Evolutionary conservation across 2,888 invertebrate genomes (phyloP), one percentile per base, ranked within the genome.

Genomic region (Abscondita cerata): DNA sequence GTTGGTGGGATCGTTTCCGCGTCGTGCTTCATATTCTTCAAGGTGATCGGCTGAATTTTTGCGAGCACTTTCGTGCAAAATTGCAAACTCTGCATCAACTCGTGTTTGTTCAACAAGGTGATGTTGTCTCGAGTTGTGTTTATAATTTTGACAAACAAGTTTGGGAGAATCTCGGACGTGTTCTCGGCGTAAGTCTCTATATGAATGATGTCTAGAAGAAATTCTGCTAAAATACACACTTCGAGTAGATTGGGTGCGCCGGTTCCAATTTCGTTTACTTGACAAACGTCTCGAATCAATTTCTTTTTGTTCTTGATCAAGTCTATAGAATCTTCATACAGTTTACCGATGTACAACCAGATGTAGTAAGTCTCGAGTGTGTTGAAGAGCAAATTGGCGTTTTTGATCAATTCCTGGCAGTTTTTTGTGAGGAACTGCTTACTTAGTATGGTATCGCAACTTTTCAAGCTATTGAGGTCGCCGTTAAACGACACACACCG

Each of bases 311-410:
- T 74, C 64, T 76, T 73, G 54, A 76, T 67, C 65, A 67, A 74
- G 13, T 41, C 66, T 11, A 77, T 67, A 9, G 80, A 72, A 47
- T 85, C 85, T 58, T 86, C 84, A 70, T 86, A 89, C 63, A 89
- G 79, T 67, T 83, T 83, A 19, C 88, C 88, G 68, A 92, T 86
- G 74, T 90, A 93, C 66, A 88, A 87, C 95, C 95, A 95, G 57
- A 95, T 88, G 74, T 92, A 95, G 59, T 89, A 89, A n/a, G 91
- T 89, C 75, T 94, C 93, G 64, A 95, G 83, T 0, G 92, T 90
- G 55, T 90, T 89, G 76, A 95, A 92, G 19, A 95, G 80, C 65
- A 94, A 82, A 81, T 94, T 95, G 1, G 93, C 92, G 15, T 91
- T 92, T 79, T 94, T 94, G 11, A 90, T 83, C 38, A 93, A 84